These are phyloP conservation scores for Lithophane socia DNA, from an alignment of 2,888 invertebrate species.

Conservation along the genomic window DNA sequence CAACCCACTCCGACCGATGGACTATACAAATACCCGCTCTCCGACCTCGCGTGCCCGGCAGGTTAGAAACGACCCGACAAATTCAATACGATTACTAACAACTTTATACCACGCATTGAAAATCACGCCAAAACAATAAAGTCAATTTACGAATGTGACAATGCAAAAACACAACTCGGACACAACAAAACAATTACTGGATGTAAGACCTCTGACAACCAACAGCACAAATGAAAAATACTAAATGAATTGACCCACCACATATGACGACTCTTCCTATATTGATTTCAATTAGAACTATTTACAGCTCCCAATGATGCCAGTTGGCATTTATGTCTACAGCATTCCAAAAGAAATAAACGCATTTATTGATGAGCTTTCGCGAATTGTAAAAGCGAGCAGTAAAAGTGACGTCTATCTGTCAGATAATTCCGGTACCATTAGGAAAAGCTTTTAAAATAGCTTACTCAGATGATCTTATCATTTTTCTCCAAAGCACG, in stretches of 20 bases:
- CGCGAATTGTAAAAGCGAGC: conserved; percentile 31
- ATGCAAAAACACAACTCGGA: conserved; percentile 45
- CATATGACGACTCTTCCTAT: conserved; percentile 69
- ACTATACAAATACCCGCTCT: conserved; percentile 65
- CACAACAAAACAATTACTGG: conserved; percentile 70
- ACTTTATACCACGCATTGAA: conserved; percentile 65
- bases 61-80: conserved; percentile 65
- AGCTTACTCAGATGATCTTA: conserved; percentile 22
- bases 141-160: conserved; percentile 57
- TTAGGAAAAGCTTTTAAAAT: conserved; percentile 45
- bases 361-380: conserved; percentile 37
- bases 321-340: conserved; percentile 33
- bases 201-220: conserved; percentile 58
- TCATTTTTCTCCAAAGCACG: conserved; percentile 41
- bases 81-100: conserved; percentile 69
- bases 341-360: conserved; percentile 57
- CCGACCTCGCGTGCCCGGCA: conserved; percentile 75
- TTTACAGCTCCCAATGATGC: conserved; percentile 60
- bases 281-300: conserved; percentile 77
- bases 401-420: conserved; percentile 11
- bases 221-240: conserved; percentile 72
- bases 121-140: conserved; percentile 39
- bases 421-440: conserved; percentile 31
- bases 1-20: conserved; percentile 69
- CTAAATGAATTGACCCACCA: conserved; percentile 74